These are phyloP conservation scores for Watsonalla cultraria DNA, from an alignment of 2,888 invertebrate genomes.

Conservation along the genomic window DNA sequence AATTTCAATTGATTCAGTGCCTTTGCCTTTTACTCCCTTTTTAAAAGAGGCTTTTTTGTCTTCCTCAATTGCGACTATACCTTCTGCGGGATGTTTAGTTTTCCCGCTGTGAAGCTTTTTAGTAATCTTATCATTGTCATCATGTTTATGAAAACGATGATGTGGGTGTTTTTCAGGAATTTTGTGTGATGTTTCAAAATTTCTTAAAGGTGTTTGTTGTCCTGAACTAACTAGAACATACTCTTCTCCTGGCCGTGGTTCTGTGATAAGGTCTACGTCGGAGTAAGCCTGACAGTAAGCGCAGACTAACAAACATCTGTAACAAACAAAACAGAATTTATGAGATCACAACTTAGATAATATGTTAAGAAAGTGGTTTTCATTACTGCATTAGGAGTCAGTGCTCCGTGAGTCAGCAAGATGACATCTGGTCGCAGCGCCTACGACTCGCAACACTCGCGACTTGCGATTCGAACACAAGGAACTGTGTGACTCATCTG, in stretches of 20 bases:
- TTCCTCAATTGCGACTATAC: constrained; percentile 70
- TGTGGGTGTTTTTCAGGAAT: constrained; percentile 75
- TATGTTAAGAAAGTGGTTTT: constrained; percentile 41
- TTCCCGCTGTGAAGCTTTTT: constrained; percentile 61
- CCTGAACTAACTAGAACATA: constrained; percentile 81
- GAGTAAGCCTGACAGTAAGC: constrained; percentile 59
- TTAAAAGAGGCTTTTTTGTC: constrained; percentile 58
- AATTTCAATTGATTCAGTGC: constrained; percentile 65
- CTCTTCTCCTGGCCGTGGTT: constrained; percentile 82
- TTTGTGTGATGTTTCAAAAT: constrained; percentile 86
- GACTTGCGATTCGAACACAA: constrained; percentile 34
- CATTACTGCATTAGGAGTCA: constrained; percentile 40
- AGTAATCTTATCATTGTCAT: constrained; percentile 67
- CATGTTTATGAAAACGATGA: constrained; percentile 53
- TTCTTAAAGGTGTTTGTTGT: constrained; percentile 64
- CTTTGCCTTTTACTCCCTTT: constrained; percentile 60
- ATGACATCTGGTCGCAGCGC: constrained; percentile 56
- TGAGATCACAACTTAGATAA: constrained; percentile 24
- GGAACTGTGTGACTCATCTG: constrained; percentile 60
- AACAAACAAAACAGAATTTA: constrained; percentile 46
- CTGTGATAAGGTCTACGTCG: constrained; percentile 80
- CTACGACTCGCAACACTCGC: constrained; percentile 37
- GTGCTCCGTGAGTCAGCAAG: constrained; percentile 61
- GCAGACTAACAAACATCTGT: constrained; percentile 74
- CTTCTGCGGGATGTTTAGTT: constrained; percentile 57